Conservation (phyloP, 2,113 vertebrate species). For the Scomber japonicus region DNA sequence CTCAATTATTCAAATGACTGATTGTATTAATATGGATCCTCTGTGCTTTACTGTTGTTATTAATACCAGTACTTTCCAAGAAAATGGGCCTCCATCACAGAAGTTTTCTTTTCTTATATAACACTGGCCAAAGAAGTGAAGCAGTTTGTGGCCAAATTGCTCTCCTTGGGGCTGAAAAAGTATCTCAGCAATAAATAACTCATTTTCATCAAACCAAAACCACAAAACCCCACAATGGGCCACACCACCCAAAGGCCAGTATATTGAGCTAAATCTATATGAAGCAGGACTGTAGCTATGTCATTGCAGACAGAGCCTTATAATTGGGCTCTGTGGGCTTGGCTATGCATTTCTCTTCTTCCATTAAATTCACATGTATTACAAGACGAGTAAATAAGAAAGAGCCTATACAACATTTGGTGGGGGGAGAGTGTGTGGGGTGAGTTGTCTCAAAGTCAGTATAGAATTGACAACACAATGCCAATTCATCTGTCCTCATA, state of each 20-base stretch:
- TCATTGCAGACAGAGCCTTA: conserved; percentile 37
- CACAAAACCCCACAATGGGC: conserved; percentile 45
- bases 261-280: conserved; percentile 33
- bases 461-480: conserved; percentile 2
- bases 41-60: conserved; percentile 15
- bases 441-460: conserved; percentile 36
- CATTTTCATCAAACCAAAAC: conserved; percentile 52
- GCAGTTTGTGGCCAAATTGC: conserved; percentile 47
- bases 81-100: conserved; percentile 15
- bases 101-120: conserved; percentile 22
- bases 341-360: conserved; percentile 30
- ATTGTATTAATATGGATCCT: background rate
- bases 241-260: conserved; percentile 15
- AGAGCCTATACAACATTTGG: background rate
- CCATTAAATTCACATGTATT: conserved; percentile 53
- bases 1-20: background rate
- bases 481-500: conserved; percentile 7
- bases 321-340: conserved; percentile 70
- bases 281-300: conserved; percentile 27
- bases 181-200: conserved; percentile 52
- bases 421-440: background rate
- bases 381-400: conserved; percentile 42
- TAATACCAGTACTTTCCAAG: background rate
- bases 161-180: conserved; percentile 40
- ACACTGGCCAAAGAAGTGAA: conserved; percentile 30